Evolutionary conservation across 2,888 invertebrate genomes (phyloP), one percentile per base, ranked within the genome.

Genomic region (Scotopteryx bipunctaria): DNA sequence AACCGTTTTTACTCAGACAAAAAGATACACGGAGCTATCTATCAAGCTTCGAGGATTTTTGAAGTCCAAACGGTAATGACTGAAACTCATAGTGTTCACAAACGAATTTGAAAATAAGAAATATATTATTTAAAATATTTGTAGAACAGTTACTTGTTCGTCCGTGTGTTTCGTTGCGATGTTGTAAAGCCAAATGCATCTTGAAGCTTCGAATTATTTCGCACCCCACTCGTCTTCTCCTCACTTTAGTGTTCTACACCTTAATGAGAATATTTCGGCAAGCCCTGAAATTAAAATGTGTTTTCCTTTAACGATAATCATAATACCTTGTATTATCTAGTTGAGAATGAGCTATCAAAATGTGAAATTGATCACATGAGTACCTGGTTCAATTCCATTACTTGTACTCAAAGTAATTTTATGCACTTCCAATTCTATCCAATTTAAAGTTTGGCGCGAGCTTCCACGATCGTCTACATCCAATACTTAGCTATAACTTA

Each of bases 381-480:
- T 31, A 31, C 17, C n/a, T n/a, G n/a, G n/a, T n/a, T n/a, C n/a
- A n/a, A 4, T 38, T 25, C 29, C n/a, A 27, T 27, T 31, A n/a
- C 45, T 42, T 42, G 25, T 40, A 44, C 32, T 40, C 23, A 41
- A 42, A 52, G 36, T 59, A 61, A 59, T 57, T 65, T 59, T 59
- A 52, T 63, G 16, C 27, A 50, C 53, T 61, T 60, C 62, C 64
- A 59, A 67, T 71, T 63, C 63, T 50, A 69, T 66, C 69, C 70
- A 71, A 74, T 75, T 75, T 74, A 72, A 75, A 75, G 61, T 76
- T 76, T 19, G 31, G 32, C 40, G 45, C 44, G 41, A 47, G 54
- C 36, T 60, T 62, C 52, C 49, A 8, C 43, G 53, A 60, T 43
- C 50, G 35, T 40, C 49, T 15, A 44, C 42, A 27, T 45, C 23